Conservation (phyloP, 1,140 invertebrate genomes). For the Halictus rubicundus region DNA sequence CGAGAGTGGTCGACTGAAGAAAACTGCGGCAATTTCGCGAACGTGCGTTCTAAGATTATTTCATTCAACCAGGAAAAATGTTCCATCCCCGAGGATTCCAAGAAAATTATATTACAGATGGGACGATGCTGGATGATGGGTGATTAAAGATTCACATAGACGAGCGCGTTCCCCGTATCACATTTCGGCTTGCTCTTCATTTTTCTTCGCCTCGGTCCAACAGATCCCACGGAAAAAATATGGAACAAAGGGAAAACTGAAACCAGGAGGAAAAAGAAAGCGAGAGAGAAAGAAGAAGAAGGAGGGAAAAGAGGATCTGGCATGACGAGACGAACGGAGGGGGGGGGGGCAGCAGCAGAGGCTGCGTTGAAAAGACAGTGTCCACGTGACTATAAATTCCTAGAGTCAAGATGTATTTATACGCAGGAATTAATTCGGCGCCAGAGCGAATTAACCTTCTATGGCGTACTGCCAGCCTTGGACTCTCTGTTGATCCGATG, state of each 20-base stretch:
- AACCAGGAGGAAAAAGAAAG: background rate
- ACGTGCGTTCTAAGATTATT: background rate
- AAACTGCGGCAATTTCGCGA: background rate
- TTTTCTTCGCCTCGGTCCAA: background rate
- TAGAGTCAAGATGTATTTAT: conserved; percentile 68
- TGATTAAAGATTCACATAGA: conserved; percentile 64
- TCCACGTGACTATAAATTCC: conserved; percentile 39
- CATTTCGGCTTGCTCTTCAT: too few species aligned
- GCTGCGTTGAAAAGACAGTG: conserved; percentile 29
- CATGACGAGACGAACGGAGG: background rate
- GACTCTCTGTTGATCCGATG: conserved; percentile 53
- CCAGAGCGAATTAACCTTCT: conserved; percentile 70
- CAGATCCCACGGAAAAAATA: background rate
- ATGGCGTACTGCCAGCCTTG: conserved; percentile 69
- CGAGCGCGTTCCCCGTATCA: conserved; percentile 13
- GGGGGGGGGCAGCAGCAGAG: background rate
- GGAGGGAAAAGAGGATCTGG: too few species aligned
- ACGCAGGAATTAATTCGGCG: conserved; percentile 72
- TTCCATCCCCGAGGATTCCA: background rate
- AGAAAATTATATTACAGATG: conserved; percentile 29
- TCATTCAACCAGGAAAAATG: background rate
- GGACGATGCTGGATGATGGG: conserved; percentile 52
- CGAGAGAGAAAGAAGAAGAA: background rate
- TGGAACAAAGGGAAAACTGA: background rate
- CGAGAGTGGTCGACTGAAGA: background rate